phyloP scores from a whole-genome alignment of 1,140 invertebrate species.

The Psix sp. region DNA sequence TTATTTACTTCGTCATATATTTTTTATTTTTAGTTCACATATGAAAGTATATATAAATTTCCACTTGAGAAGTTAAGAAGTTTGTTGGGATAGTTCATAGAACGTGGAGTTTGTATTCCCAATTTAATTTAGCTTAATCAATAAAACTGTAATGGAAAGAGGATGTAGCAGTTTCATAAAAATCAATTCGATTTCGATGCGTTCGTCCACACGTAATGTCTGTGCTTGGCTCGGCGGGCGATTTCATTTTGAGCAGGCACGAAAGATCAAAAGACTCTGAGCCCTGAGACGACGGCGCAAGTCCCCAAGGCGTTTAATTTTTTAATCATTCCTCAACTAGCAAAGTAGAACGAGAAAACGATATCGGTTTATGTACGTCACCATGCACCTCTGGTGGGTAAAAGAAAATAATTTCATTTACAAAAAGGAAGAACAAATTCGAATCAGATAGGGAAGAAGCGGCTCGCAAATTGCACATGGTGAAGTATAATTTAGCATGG shows the following conservation, averaged over 20 bases:
- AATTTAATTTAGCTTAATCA: conserved; percentile 11
- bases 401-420: too few species aligned
- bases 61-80: too few species aligned
- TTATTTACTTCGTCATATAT: too few species aligned
- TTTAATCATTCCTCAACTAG: conserved; percentile 62
- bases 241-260: conserved; percentile 59
- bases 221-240: conserved; percentile 58
- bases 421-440: conserved; percentile 36
- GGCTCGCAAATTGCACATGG: background rate
- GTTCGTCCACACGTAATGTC: conserved; percentile 31
- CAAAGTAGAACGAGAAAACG: conserved; percentile 36
- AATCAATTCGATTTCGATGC: conserved; percentile 23
- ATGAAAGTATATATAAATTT: too few species aligned
- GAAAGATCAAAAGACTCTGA: conserved; percentile 64
- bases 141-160: conserved; percentile 12
- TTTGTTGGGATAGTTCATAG: too few species aligned
- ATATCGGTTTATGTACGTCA: conserved; percentile 28
- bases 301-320: conserved; percentile 64
- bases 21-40: too few species aligned
- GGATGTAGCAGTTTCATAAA: conserved; percentile 14
- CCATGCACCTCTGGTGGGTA: too few species aligned
- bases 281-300: conserved; percentile 28
- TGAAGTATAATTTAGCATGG: background rate
- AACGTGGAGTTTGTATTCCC: too few species aligned
- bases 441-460: background rate